Evolutionary conservation across 2,888 invertebrate species (phyloP).

Genomic region (Epirrita christyi): DNA sequence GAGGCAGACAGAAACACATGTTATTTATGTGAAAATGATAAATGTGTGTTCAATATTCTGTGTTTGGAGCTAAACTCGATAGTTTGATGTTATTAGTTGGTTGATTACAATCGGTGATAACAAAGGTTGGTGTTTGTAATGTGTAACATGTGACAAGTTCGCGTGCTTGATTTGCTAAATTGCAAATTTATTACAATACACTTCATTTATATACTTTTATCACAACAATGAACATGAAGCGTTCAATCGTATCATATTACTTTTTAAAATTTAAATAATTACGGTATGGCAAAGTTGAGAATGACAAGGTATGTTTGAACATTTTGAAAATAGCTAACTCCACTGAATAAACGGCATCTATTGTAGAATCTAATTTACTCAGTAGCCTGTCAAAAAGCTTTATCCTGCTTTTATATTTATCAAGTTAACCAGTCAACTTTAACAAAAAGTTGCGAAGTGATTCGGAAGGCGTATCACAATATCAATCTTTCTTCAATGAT

Average conservation of each 20-base stretch:
- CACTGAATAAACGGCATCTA: not conserved
- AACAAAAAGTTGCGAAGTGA: conserved; percentile 19
- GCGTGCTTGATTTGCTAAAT: conserved; percentile 30
- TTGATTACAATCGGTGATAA: conserved; percentile 38
- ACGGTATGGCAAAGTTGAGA: not conserved
- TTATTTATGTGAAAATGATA: conserved; percentile 71
- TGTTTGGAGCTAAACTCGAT: conserved; percentile 44
- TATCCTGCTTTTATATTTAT: conserved; percentile 5
- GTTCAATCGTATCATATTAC: conserved; percentile 1
- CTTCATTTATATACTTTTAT: conserved; percentile 11
- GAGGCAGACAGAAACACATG: conserved; percentile 69
- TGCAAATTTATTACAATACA: conserved; percentile 34
- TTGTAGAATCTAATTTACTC: not conserved
- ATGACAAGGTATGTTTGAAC: not conserved
- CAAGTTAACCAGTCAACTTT: conserved; percentile 9
- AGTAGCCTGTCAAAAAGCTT: not conserved
- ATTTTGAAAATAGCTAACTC: not conserved
- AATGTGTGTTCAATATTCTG: conserved; percentile 58
- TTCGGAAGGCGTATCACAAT: conserved; percentile 22
- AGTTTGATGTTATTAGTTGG: conserved; percentile 42
- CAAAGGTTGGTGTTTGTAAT: conserved; percentile 29
- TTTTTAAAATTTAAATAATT: not conserved
- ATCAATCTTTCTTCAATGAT: conserved; percentile 26
- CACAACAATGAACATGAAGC: not conserved
- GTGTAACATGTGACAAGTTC: conserved; percentile 33